Conservation (phyloP, 2,888 invertebrate genomes). For the Synergus itoensis region DNA sequence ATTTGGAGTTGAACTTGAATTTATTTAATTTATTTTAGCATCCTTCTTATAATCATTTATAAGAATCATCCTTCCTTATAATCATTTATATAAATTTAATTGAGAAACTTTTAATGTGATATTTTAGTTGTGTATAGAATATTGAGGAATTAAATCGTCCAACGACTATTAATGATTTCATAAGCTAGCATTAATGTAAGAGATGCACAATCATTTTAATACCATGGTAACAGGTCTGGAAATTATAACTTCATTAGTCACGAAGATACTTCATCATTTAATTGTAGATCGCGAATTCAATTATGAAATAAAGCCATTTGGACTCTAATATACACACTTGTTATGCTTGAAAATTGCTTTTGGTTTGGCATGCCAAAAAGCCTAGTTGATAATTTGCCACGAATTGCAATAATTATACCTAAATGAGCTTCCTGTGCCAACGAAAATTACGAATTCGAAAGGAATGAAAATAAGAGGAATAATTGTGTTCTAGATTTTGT, state of each 20-base stretch:
- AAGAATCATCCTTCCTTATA: no score
- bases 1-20: no score
- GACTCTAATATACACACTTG: background rate
- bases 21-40: no score
- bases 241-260: background rate
- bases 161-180: background rate
- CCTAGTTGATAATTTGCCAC: background rate
- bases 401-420: background rate
- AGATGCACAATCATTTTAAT: background rate
- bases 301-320: background rate
- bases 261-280: background rate
- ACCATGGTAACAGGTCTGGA: background rate
- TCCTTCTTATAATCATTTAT: no score
- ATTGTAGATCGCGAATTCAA: background rate
- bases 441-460: background rate
- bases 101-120: no score
- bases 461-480: background rate
- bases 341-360: background rate
- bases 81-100: no score
- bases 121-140: no score
- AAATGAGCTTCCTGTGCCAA: background rate
- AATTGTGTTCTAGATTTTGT: background rate
- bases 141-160: no score
- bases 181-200: no score
- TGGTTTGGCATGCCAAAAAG: slow-evolving; percentile 24